Percentiles rank a stretch among this genome's conserved stretches.
Conservation (phyloP, 1,140 invertebrate species). For the Atta colombica region DNA sequence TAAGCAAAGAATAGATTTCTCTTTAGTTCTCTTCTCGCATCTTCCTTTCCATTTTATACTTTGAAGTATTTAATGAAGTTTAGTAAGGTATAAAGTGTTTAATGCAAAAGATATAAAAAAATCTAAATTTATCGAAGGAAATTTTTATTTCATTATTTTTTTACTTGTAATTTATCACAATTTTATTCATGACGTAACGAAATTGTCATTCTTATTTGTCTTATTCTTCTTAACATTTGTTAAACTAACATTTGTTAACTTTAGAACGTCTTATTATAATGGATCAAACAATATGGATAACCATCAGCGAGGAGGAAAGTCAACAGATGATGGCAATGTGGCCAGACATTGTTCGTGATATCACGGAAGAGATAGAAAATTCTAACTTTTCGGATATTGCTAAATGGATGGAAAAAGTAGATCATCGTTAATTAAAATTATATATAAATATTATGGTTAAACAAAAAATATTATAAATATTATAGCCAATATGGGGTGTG, state of each 20-base stretch:
- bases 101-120: not conserved
- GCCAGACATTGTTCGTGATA: conserved; percentile 93
- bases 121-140: not conserved
- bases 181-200: not conserved
- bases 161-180: not conserved
- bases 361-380: conserved; percentile 91
- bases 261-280: conserved; percentile 59
- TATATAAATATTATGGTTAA: not conserved
- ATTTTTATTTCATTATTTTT: not conserved
- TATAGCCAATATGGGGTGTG: not conserved
- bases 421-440: conserved; percentile 56
- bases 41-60: not conserved
- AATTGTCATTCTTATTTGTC: not conserved
- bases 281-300: conserved; percentile 88
- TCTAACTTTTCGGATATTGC: conserved; percentile 92
- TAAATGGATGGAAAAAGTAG: conserved; percentile 93
- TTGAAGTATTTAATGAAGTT: not conserved
- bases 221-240: not conserved
- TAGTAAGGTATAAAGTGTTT: not conserved
- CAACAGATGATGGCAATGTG: conserved; percentile 95
- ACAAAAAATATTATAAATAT: too few species aligned
- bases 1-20: not conserved
- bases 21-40: not conserved
- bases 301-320: conserved; percentile 91
- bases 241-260: conserved; percentile 13